A percentile compares a stretch with the other conserved stretches of the same genome.
Conservation (phyloP, 2,113 vertebrate genomes). For the Eptatretus burgeri region DNA sequence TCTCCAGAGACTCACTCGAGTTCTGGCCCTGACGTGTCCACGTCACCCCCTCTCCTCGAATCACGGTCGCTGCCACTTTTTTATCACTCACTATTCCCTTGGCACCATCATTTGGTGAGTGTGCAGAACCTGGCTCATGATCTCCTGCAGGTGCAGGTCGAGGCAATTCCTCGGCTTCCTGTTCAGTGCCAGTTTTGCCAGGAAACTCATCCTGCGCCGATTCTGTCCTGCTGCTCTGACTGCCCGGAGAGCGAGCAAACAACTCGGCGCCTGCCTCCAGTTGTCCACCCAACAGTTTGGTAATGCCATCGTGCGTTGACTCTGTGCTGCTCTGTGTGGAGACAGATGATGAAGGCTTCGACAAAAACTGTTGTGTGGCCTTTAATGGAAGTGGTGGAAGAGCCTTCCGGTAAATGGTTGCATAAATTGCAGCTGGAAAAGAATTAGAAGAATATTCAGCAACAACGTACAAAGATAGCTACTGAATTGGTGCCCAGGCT, state of each 20-base stretch:
- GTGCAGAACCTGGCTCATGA: too few relatives aligned
- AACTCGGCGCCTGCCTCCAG: too few relatives aligned
- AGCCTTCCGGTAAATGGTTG: slow-evolving; percentile 4
- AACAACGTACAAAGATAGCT: slow-evolving; percentile 7
- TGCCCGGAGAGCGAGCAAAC: too few relatives aligned
- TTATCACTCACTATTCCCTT: too few relatives aligned
- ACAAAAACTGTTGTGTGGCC: background rate
- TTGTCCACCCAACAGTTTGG: too few relatives aligned
- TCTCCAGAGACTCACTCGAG: background rate
- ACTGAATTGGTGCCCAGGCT: background rate
- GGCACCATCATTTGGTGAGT: too few relatives aligned
- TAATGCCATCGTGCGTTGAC: background rate
- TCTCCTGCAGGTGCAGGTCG: too few relatives aligned
- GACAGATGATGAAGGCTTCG: slow-evolving; percentile 1
- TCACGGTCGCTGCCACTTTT: too few relatives aligned
- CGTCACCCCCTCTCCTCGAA: too few relatives aligned
- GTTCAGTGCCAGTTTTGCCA: too few relatives aligned
- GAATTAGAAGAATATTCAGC: background rate
- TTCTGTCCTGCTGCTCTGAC: too few relatives aligned
- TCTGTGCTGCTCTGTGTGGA: slow-evolving; percentile 5
- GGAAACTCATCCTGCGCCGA: slow-evolving; percentile 1
- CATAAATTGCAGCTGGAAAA: background rate
- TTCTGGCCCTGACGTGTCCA: background rate
- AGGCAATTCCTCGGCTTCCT: too few relatives aligned
- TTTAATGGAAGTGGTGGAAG: background rate